Conservation (phyloP, 2,888 invertebrate species). For the Minunthozetes semirufus region DNA sequence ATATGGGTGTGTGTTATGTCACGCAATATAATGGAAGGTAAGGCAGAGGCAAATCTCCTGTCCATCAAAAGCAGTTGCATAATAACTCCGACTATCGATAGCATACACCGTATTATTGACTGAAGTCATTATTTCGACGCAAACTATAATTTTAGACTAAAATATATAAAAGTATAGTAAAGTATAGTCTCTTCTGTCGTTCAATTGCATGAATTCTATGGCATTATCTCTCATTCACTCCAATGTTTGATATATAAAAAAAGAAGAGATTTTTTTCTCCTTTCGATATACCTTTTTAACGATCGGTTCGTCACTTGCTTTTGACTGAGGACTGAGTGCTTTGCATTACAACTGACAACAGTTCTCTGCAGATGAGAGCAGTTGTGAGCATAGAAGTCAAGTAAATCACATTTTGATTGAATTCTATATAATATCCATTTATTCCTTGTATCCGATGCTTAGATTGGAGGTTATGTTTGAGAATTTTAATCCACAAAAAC, state of each 20-base stretch:
- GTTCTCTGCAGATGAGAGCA: background rate
- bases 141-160: conserved; percentile 18
- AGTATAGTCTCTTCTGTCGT: conserved; percentile 4
- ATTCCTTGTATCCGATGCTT: background rate
- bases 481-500: background rate
- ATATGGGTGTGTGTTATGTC: conserved; percentile 23
- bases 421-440: conserved; percentile 24
- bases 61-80: conserved; percentile 22
- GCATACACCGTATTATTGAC: conserved; percentile 8
- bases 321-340: background rate
- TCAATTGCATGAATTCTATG: conserved; percentile 16
- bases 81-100: background rate
- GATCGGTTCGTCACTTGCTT: conserved; percentile 15
- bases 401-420: conserved; percentile 26
- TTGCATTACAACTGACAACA: conserved; percentile 14
- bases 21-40: conserved; percentile 6
- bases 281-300: conserved; percentile 20
- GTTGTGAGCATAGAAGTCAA: background rate
- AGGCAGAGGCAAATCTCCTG: background rate
- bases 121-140: background rate
- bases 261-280: background rate
- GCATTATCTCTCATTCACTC: background rate
- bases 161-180: background rate
- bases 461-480: background rate
- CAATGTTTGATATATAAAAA: background rate